Conservation (phyloP, 2,888 invertebrate genomes). For the Oscheius onirici region DNA sequence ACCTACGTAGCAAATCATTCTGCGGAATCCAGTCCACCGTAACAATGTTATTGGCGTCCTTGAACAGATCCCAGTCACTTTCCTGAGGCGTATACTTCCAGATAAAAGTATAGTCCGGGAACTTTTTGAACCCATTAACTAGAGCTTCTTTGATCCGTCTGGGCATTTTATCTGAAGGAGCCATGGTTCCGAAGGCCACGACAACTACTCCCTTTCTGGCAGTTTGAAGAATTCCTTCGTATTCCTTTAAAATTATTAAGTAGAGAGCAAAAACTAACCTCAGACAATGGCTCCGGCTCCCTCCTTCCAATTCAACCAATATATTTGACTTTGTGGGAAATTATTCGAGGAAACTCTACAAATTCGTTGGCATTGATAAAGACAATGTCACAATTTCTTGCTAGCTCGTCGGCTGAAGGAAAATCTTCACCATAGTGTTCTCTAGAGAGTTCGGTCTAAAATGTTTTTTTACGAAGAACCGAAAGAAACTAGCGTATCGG, state of each 20-base stretch:
- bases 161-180: conserved; percentile 39
- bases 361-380: conserved; percentile 64
- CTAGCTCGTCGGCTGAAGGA: neutral
- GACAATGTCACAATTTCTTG: conserved; percentile 20
- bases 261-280: neutral
- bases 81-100: conserved; percentile 52
- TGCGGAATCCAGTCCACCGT: conserved; percentile 54
- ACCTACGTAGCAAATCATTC: conserved; percentile 50
- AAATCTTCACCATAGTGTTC: conserved; percentile 28
- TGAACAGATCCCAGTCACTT: conserved; percentile 39
- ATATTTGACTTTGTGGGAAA: conserved; percentile 54
- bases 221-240: neutral
- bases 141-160: conserved; percentile 44
- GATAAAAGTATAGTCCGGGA: conserved; percentile 53
- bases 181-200: conserved; percentile 50
- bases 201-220: conserved; percentile 38
- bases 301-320: conserved; percentile 59
- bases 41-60: conserved; percentile 41
- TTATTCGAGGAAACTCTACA: conserved; percentile 53
- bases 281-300: conserved; percentile 34
- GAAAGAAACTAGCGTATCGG: neutral
- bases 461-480: neutral
- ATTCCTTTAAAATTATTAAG: neutral
- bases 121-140: conserved; percentile 54
- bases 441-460: conserved; percentile 8